Base-by-base conservation (phyloP, 2,113 vertebrate species). In the Ibidorhyncha struthersii region DNA sequence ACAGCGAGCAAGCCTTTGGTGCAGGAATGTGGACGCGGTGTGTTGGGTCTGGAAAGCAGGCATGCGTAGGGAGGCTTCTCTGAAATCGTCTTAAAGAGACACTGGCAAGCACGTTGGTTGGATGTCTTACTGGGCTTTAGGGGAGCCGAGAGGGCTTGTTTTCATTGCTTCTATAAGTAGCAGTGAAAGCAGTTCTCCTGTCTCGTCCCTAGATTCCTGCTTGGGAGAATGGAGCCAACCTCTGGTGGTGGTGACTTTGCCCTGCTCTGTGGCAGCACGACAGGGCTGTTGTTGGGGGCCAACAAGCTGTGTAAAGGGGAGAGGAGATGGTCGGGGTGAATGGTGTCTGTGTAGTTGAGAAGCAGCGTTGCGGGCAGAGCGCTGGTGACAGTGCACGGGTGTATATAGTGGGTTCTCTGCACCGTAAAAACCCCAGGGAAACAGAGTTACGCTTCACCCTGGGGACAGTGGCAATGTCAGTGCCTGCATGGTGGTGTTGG, bases 351-450 rank as follows among this genome's bases (percentile, higher is more conserved):
- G 30, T 32, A 32, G 30, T 14, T 0, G 1, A 53, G 32, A 61
- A 53, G 43, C 16, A 32, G 0, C 79, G 52, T 67, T 50, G 25
- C 0, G 0, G 19, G 21, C 74, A 45, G 16, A 32, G 13, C 23
- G 43, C 34, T 84, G 71, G 65, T 45, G 52, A 12, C 21, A 14
- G 40, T 2, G 1, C 0, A 0, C 14, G 12, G 22, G 45, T 52
- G 82, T 82, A 29, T 34, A 2, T 21, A 19, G 16, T 58, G 25
- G 14, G 17, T 43, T 91, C 67, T 81, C 27, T 34, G 72, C 40
- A 17, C 26, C 23, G 26, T 74, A 8, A 86, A 88, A 38, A 1
- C 1, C 2, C 8, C 6, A 3, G 30, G 69, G 41, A 78, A 71
- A 18, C 38, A 47, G 74, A 50, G 70, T 58, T 56, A 7, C 0